Evolutionary conservation across 2,797 vertebrate genomes (phyloP).

Genomic region (Antrozous pallidus): DNA sequence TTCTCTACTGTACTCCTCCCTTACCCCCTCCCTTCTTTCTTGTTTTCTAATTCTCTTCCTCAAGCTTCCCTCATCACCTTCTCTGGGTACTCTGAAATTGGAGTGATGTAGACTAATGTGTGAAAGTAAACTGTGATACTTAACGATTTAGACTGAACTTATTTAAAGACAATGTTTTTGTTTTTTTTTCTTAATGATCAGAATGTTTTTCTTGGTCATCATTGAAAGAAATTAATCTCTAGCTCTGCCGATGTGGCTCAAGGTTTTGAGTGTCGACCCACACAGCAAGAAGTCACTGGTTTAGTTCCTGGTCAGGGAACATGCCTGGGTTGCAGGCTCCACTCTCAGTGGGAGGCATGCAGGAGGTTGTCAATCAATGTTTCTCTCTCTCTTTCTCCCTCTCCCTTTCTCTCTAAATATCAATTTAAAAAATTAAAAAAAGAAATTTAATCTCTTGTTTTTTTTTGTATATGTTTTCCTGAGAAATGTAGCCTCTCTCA

Average conservation of each 20-base stretch:
- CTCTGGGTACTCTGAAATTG: neutral
- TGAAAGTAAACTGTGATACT: neutral
- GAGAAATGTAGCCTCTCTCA: neutral
- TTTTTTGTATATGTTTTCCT: neutral
- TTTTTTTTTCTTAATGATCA: neutral
- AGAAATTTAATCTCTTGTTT: neutral
- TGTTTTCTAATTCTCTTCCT: neutral
- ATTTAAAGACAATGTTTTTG: conserved; percentile 26
- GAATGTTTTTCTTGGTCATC: neutral
- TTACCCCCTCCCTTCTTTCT: neutral
- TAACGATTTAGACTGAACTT: conserved; percentile 8
- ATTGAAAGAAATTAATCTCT: conserved; percentile 55
- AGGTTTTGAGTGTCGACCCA: no score
- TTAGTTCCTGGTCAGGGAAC: no score
- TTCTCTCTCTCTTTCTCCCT: no score
- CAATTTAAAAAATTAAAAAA: neutral
- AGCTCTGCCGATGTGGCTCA: neutral
- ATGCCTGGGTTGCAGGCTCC: no score
- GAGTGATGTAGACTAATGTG: neutral
- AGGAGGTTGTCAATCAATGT: no score
- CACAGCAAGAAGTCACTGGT: no score
- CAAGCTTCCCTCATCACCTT: neutral
- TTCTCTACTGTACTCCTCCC: fast-evolving
- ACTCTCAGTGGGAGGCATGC: no score
- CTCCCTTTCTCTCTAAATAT: no score